Conservation (phyloP, 2,797 vertebrate genomes). For the Decapterus maruadsi region DNA sequence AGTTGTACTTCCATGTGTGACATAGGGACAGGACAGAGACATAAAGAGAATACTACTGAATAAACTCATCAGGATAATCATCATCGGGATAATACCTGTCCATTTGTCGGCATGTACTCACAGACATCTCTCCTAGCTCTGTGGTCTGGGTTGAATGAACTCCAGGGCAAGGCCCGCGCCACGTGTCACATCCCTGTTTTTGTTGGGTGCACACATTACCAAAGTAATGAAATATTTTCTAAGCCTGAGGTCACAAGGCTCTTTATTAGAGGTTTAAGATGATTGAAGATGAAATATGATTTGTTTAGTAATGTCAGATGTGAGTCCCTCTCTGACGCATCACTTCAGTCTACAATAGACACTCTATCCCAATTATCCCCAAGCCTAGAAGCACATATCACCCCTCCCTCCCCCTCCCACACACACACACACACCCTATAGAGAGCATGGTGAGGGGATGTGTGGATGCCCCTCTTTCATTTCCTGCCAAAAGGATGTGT, state of each 20-base stretch:
- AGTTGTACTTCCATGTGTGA: not conserved
- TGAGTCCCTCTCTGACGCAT: slow-evolving; percentile 11
- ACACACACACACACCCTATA: slow-evolving; percentile 25
- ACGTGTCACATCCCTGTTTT: slow-evolving; percentile 2
- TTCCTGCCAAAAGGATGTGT: slow-evolving; percentile 75
- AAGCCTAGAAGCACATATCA: slow-evolving; percentile 19
- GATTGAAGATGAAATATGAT: slow-evolving; percentile 11
- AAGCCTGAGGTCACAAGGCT: slow-evolving; percentile 3
- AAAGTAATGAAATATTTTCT: slow-evolving; percentile 14
- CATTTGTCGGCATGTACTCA: not conserved
- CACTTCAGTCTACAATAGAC: slow-evolving; percentile 11
- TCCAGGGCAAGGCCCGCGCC: slow-evolving; percentile 12
- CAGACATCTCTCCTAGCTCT: not conserved
- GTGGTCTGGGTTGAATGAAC: slow-evolving; percentile 15
- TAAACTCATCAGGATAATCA: slow-evolving; percentile 14
- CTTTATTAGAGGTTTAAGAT: slow-evolving; percentile 6
- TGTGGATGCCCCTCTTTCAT: slow-evolving; percentile 66
- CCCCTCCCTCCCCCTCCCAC: too few species aligned
- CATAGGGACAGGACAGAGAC: not conserved
- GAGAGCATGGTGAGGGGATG: slow-evolving; percentile 26
- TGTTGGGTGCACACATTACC: not conserved
- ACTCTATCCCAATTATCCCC: slow-evolving; percentile 25
- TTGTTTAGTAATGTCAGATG: slow-evolving; percentile 33
- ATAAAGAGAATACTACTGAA: slow-evolving; percentile 14
- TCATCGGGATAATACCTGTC: slow-evolving; percentile 11